These are phyloP conservation scores for Trialeurodes vaporariorum DNA, from an alignment of 1,140 invertebrate genomes.

Conservation along the genomic window DNA sequence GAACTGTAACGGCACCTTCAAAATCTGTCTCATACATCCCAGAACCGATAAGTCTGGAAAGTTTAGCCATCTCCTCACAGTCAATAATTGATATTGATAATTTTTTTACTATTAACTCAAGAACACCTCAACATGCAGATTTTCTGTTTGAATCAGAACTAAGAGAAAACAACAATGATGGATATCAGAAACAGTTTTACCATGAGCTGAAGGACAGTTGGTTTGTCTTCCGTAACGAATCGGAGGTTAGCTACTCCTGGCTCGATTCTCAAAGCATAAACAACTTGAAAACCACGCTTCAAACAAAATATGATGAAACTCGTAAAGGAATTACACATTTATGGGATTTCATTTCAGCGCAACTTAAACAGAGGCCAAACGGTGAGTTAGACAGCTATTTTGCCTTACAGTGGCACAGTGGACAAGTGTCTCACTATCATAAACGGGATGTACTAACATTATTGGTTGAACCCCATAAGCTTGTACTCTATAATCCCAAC, in stretches of 20 bases:
- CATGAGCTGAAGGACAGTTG: background rate
- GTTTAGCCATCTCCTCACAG: background rate
- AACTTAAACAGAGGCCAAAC: background rate
- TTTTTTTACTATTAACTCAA: background rate
- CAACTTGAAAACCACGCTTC: background rate
- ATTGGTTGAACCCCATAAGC: background rate
- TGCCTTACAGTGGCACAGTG: background rate
- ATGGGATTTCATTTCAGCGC: background rate
- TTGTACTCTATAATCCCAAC: background rate
- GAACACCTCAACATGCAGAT: background rate
- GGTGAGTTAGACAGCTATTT: background rate
- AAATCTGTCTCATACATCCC: background rate
- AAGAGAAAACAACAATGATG: background rate
- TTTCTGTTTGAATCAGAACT: background rate
- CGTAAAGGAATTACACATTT: background rate
- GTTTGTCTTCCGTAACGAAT: background rate
- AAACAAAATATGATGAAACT: background rate
- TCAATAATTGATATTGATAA: background rate
- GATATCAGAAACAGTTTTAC: background rate
- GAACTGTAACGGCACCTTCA: background rate
- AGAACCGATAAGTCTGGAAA: background rate
- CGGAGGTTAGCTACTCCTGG: background rate
- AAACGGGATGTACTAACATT: background rate
- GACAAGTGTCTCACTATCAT: background rate
- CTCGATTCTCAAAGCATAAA: background rate